Evolutionary conservation across 1,140 invertebrate species (phyloP), one percentile per base, ranked within the genome.

Genomic region (Protaetia brevitarsis): DNA sequence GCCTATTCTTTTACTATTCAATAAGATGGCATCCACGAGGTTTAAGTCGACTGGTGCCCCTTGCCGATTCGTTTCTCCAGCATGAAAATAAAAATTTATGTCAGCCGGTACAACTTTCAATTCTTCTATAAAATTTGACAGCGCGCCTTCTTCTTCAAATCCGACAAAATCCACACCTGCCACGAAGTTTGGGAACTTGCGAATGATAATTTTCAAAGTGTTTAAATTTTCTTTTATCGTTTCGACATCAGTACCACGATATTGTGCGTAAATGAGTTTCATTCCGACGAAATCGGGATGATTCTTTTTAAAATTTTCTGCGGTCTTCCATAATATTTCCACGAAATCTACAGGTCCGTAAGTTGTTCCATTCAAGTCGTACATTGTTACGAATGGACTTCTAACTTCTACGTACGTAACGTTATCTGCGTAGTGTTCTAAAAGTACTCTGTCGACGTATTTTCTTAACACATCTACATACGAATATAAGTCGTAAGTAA

Each of bases 91-190:
- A 63, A 86, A 87, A 1, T 82, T 80, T 0, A 89, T 45, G 13
- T 45, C 23, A 2, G 27, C 69, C 63, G 36, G 67, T 82, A 74
- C 2, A 74, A 2, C 76, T 71, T 7, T 89, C 72, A 21, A 73
- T 34, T 34, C 82, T 73, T 81, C 74, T 1, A 87, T 68, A 71
- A 88, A 90, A 10, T 86, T 80, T 23, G 82, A 77, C 0, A 89
- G 75, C 0, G 88, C 83, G 0, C 88, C 88, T n/a, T 79, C 78
- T 72, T 91, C 89, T 79, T 93, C 91, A 71, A 89, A 88, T 0
- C 88, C 89, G 0, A 91, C 89, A 45, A 92, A 78, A 79, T 92
- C 90, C 71, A 91, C 91, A 0, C 90, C 90, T 41, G 82, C 82
- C 1, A 94, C 78, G 62, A 89, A 85, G 19, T 88, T 77, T 0